phyloP scores from a whole-genome alignment of 2,797 vertebrate species.

The Sylvilagus floridanus region DNA sequence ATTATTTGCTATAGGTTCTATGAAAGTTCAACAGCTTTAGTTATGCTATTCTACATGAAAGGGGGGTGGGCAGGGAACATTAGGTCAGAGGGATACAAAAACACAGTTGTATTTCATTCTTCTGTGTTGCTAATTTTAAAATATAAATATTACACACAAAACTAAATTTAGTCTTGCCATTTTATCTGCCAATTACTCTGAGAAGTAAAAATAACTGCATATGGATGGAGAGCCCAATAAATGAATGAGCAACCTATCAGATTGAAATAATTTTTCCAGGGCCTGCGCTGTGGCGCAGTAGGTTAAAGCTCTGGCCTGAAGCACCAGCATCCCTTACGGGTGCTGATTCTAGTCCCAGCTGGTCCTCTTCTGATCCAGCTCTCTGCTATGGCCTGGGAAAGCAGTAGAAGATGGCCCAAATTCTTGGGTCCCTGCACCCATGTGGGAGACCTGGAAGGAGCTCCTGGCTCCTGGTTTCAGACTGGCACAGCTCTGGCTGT shows the following conservation, averaged over 20 bases:
- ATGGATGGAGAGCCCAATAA: neutral
- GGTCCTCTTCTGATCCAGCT: too few relatives aligned
- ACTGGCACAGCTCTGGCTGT: too few relatives aligned
- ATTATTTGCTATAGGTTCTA: conserved; percentile 14
- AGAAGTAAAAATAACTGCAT: neutral
- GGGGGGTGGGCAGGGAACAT: neutral
- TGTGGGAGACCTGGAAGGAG: too few relatives aligned
- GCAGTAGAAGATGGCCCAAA: too few relatives aligned
- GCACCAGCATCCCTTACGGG: too few relatives aligned
- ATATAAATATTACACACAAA: neutral
- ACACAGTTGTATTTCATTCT: neutral
- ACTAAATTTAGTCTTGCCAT: neutral
- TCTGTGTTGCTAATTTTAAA: neutral
- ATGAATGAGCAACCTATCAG: neutral
- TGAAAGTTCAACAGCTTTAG: neutral
- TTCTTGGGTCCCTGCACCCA: too few relatives aligned
- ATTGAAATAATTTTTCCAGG: neutral
- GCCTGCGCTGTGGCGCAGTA: too few relatives aligned
- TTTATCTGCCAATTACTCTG: neutral
- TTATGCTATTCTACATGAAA: neutral
- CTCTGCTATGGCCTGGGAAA: too few relatives aligned
- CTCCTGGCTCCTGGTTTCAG: too few relatives aligned
- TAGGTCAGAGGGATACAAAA: neutral
- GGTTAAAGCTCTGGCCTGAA: too few relatives aligned
- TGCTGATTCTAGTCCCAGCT: too few relatives aligned